Percentiles rank a stretch among this genome's conserved stretches.
Evolutionary conservation across 2,888 invertebrate genomes (phyloP).

Genomic region (Petrophora chlorosata): DNA sequence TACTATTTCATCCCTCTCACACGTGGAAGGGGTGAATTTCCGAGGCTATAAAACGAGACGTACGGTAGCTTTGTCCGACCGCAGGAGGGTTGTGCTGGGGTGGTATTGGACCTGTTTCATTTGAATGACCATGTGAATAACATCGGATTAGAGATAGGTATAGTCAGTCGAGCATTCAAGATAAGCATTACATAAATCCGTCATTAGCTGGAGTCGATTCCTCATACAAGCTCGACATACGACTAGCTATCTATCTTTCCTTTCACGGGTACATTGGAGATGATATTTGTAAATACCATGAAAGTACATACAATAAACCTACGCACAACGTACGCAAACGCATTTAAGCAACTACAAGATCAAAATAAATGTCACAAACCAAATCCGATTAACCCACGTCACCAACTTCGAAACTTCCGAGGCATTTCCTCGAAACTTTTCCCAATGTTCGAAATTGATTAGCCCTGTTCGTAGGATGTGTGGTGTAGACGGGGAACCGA

Average conservation of each 20-base stretch:
- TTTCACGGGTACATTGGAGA: no score
- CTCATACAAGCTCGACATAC: no score
- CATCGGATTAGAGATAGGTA: neutral
- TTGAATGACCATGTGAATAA: conserved; percentile 13
- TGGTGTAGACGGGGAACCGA: conserved; percentile 40
- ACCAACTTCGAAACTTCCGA: no score
- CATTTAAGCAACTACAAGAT: no score
- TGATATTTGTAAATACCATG: no score
- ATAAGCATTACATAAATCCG: no score
- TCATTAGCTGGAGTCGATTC: no score
- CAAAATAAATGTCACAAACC: neutral
- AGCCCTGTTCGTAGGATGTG: conserved; percentile 37
- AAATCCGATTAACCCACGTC: no score
- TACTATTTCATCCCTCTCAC: conserved; percentile 32
- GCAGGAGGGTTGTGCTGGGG: conserved; percentile 27
- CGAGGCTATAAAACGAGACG: conserved; percentile 33
- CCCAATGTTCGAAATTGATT: conserved; percentile 42
- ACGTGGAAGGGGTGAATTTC: conserved; percentile 39
- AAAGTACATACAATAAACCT: no score
- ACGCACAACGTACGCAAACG: no score
- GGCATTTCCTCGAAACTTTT: conserved; percentile 28
- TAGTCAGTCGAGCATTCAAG: no score
- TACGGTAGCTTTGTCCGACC: conserved; percentile 40
- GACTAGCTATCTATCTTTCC: no score
- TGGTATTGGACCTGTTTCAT: conserved; percentile 18